Conservation (phyloP, 2,113 vertebrate genomes). For the Micronisus gabar region DNA sequence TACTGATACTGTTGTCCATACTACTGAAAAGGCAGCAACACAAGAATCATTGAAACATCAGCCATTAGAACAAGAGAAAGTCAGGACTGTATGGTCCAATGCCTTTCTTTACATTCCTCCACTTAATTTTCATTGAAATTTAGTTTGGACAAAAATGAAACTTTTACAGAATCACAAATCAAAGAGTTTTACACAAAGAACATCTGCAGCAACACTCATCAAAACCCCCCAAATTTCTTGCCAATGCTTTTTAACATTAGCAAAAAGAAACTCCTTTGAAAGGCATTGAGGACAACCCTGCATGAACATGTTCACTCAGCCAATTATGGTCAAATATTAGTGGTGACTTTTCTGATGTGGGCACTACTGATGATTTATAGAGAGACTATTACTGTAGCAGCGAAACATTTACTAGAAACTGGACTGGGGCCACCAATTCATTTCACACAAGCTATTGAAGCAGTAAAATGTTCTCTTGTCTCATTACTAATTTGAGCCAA, state of each 20-base stretch:
- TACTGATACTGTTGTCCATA: neutral
- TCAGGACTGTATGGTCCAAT: neutral
- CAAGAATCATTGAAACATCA: neutral
- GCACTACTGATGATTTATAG: conserved; percentile 31
- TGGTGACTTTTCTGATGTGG: conserved; percentile 11
- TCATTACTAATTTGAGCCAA: conserved; percentile 8
- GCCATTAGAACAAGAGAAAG: neutral
- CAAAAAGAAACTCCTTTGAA: neutral
- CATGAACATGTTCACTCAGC: neutral
- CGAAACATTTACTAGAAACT: conserved; percentile 54
- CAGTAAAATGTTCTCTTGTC: conserved; percentile 11
- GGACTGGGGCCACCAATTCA: conserved; percentile 44
- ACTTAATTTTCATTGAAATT: neutral
- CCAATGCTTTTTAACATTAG: neutral
- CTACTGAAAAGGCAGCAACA: neutral
- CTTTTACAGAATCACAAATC: neutral
- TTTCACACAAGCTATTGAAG: conserved; percentile 37
- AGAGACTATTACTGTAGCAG: conserved; percentile 9
- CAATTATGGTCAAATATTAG: conserved; percentile 45
- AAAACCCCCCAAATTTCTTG: neutral
- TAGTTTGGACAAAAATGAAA: neutral
- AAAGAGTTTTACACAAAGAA: neutral
- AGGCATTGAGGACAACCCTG: neutral
- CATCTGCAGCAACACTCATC: neutral
- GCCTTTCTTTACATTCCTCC: neutral